Base-by-base conservation (phyloP, 2,888 invertebrate genomes). In the Endomychus coccineus region DNA sequence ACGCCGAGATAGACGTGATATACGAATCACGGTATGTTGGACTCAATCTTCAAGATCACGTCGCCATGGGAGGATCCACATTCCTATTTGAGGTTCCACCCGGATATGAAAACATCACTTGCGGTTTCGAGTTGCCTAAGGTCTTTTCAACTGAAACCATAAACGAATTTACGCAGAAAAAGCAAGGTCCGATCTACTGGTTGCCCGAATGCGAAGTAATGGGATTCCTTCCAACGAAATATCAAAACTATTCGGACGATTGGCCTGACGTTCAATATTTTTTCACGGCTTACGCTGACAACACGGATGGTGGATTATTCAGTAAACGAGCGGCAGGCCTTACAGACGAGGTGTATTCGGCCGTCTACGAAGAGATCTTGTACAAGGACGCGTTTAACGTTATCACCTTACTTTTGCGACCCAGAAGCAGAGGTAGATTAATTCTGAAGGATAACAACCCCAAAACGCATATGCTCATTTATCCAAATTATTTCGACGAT, bases 401-500 rank as follows among this genome's bases (percentile, higher is more conserved):
- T 2, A 69, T 80, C 0, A 83, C 84, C 0, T 59, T 85, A 27
- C 48, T 88, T n/a, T 62, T 87, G 53, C 67, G 87, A 33, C 87
- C 88, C 0, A 73, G 69, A 44, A 86, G 86, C 50, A 67, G 78
- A 27, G 88, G 88, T 0, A 71, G 68, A 46, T 57, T 89, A 9
- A 68, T 74, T 46, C 64, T 96, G 1, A 73, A 69, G 47, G 80
- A 83, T 29, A 67, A 69, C 0, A 73, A 86, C 58, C 83, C 90
- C 0, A 68, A 71, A 35, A 72, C 80, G 0, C 78, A 83, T 46
- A 90, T 94, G 0, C 61, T 77, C n/a, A 88, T 96, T 40, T 81
- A 85, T 61, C 85, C 95, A 0, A 91, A 92, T 61, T 95, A 95
- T 61, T 83, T 79, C 52, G 64, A 74, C 0, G 74, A 86, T 52